Evolutionary conservation across 2,113 vertebrate genomes (phyloP), one percentile per base, ranked within the genome.

Genomic region (Triplophysa tibetana): DNA sequence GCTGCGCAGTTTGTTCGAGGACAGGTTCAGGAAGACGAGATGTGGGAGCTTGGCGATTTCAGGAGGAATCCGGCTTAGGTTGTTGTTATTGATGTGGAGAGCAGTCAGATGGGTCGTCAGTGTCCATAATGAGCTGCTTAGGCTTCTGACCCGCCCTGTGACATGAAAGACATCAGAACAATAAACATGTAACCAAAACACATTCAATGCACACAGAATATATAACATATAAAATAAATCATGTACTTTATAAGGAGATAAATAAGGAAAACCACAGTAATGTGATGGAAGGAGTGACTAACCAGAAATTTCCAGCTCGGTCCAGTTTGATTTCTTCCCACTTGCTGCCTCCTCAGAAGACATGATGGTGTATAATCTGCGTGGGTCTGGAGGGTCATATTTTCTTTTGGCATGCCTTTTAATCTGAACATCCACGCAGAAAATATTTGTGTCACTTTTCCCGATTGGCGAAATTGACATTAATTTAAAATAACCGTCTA

Each of bases 351-450:
- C 98, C 91, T 99, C 98, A 54, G 96, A 92, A 85, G 98, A 96
- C 98, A 99, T 99, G 94, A 99, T 99, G 93, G 97, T 98, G 87
- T 98, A 98, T 93, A 98, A 96, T 93, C 96, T 92, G 89, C 96
- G 96, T 90, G 96, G 96, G 94, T 99, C 97, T 85, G 97, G 97
- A 90, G 97, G 96, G 89, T 99, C 98, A 99, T 99, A 99, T 98
- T 99, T 97, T 99, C 98, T 92, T 99, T 99, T 96, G 98, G 97
- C 98, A 99, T 98, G 94, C 96, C 98, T 96, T 93, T 95, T 94
- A 95, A 94, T 96, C 97, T 99, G 88, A 65, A 81, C 19, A 66
- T 74, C 61, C 17, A 58, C 12, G 45, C n/a, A 65, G 50, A 21
- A 78, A 33, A 75, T 73, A 16, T 3, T 12, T 16, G 73, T 16